Evolutionary conservation across 2,797 vertebrate genomes (phyloP), one percentile per base, ranked within the genome.

Genomic region (Eidolon dupreanum): DNA sequence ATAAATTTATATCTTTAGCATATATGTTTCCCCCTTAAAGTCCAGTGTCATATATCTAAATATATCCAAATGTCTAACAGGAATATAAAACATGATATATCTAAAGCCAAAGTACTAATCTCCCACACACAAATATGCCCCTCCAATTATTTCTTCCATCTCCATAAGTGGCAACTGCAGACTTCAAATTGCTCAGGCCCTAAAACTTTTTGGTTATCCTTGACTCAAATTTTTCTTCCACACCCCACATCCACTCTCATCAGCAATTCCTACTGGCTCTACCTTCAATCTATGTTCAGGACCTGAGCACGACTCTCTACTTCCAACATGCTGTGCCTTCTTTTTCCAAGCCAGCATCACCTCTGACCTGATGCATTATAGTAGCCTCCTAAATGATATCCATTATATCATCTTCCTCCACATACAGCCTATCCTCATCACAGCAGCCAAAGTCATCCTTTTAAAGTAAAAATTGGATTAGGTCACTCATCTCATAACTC

Each of bases 1-100:
- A 88, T 41, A 91, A 91, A 90, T 66, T 65, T 94, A 5, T 73
- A 91, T 43, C 22, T 82, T 92, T n/a, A 92, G 12, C 26, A 74
- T 93, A 11, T 83, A 66, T 63, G 38, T 79, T 41, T 88, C 12
- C 33, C 36, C 31, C 11, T 43, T 89, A 68, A 96, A 96, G 4
- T 61, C 26, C 22, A 93, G 10, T 59, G n/a, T 61, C 16, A 63
- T 33, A n/a, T 82, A 74, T 49, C 11, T 17, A 90, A 91, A 73
- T 49, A 85, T 36, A 93, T 38, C 20, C 26, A 89, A 71, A 82
- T 78, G 10, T 53, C 11, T 66, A 73, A 89, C 26, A 75, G 46
- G 81, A 94, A 93, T 88, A 53, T 66, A 20, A 90, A 71, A 86
- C 28, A 2, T 33, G 78, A 92, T 46, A 82, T 73, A 71, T 77